Conservation (phyloP, 1,140 invertebrate species). For the Anoplolepis gracilipes region DNA sequence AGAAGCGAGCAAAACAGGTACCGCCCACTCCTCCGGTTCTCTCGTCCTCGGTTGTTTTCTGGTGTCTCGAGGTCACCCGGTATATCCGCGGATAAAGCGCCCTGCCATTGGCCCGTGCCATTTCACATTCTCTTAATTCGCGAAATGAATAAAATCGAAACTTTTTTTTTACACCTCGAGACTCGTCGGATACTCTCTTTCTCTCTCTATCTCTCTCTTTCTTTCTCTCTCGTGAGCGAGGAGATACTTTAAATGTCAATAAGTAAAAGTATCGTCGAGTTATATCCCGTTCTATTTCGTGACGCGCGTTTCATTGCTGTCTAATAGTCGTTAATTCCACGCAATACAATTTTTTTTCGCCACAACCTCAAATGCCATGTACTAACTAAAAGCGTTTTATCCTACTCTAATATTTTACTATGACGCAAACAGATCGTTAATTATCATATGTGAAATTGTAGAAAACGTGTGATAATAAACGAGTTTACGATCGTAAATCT, state of each 20-base stretch:
- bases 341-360: slow-evolving; percentile 12
- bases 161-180: not conserved
- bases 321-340: slow-evolving; percentile 42
- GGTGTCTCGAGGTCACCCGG: slow-evolving; percentile 78
- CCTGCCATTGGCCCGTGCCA: slow-evolving; percentile 33
- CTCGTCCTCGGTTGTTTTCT: slow-evolving; percentile 75
- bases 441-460: not conserved
- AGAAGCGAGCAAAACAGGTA: slow-evolving; percentile 69
- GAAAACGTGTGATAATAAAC: slow-evolving; percentile 1
- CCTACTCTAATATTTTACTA: slow-evolving; percentile 12
- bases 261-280: slow-evolving; percentile 45
- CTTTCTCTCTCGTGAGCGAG: not conserved
- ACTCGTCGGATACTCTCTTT: not conserved
- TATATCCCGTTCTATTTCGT: slow-evolving; percentile 39
- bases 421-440: slow-evolving; percentile 36
- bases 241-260: slow-evolving; percentile 50
- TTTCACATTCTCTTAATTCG: slow-evolving; percentile 8
- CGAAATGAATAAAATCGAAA: slow-evolving; percentile 24
- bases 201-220: no score
- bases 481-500: slow-evolving; percentile 6
- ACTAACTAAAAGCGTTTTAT: not conserved
- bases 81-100: slow-evolving; percentile 70
- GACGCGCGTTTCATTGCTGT: slow-evolving; percentile 28
- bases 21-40: slow-evolving; percentile 72
- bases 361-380: not conserved